Evolutionary conservation across 2,797 vertebrate genomes (phyloP).

Genomic region (Huso huso): DNA sequence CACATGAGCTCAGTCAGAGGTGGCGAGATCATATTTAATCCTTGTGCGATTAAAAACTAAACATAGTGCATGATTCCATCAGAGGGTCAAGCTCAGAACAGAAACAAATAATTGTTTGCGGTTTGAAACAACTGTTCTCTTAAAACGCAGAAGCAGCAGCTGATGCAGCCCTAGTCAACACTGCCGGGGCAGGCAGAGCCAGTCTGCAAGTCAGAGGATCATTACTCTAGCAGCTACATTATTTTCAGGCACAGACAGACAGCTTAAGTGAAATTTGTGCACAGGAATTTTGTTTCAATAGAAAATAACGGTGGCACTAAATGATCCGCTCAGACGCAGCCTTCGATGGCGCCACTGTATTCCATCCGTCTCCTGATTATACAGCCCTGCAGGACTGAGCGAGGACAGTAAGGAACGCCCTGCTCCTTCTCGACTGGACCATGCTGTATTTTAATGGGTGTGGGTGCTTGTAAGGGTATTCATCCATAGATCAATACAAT

Average conservation of each 20-base stretch:
- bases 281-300: slow-evolving; percentile 21
- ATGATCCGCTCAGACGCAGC: slow-evolving; percentile 11
- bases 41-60: too few species aligned
- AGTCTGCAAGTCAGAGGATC: slow-evolving; percentile 9
- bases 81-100: too few species aligned
- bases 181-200: slow-evolving; percentile 13
- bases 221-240: slow-evolving; percentile 12
- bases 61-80: too few species aligned
- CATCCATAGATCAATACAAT: too few species aligned
- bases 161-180: slow-evolving; percentile 8
- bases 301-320: slow-evolving; percentile 23
- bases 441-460: too few species aligned
- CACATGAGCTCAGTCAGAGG: too few species aligned
- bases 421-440: too few species aligned
- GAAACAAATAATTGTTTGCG: too few species aligned
- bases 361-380: neutral
- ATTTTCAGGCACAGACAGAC: slow-evolving; percentile 11
- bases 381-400: neutral
- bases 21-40: too few species aligned
- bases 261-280: slow-evolving; percentile 13
- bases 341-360: neutral
- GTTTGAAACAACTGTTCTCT: too few species aligned
- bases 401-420: too few species aligned
- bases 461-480: too few species aligned
- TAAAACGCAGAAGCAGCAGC: neutral